Evolutionary conservation across 2,113 vertebrate genomes (phyloP), one percentile per base, ranked within the genome.

Genomic region (Microcebus jonahi): DNA sequence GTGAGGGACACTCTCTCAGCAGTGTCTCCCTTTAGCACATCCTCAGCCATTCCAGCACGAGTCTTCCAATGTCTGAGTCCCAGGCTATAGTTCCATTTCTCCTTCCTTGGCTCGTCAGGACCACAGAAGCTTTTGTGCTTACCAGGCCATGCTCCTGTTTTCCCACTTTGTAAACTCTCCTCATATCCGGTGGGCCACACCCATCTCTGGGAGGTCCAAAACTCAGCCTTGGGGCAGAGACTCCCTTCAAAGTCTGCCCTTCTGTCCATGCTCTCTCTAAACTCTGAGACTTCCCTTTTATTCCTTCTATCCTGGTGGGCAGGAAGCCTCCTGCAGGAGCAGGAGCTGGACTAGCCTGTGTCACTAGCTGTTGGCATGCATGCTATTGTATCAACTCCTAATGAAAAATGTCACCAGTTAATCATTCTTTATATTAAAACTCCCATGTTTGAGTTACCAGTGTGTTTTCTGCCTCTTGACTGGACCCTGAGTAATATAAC

Each of bases 11-110:
- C 8, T 2, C 23, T 12, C 20, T 1, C 18, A 9, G 42, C 2
- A 25, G 10, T 42, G 6, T 14, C 27, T n/a, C 15, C 27, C 1
- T 25, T 2, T 2, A 10, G 10, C 3, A 55, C 0, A 0, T 18
- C 3, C 11, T 65, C 73, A n/a, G 25, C 14, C 3, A 18, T 53
- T 36, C 12, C 8, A 20, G 39, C 34, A 67, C 11, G 15, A 65
- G 31, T 6, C 6, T 73, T 48, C 27, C n/a, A 23, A 63, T 0
- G 10, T 89, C 8, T 57, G 2, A 6, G 3, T 1, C 8, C 8
- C 57, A 20, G 1, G 21, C 2, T 70, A 31, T 1, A 11, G 39
- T 42, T 5, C 27, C 61, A 9, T 0, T 42, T n/a, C 67, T 48
- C 29, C 45, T 27, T 14, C 17, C 20, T 70, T 91, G 4, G 6